Percentiles rank a stretch among this genome's conserved stretches.
Evolutionary conservation across 2,888 invertebrate species (phyloP).

Genomic region (Caradrina clavipalpis): DNA sequence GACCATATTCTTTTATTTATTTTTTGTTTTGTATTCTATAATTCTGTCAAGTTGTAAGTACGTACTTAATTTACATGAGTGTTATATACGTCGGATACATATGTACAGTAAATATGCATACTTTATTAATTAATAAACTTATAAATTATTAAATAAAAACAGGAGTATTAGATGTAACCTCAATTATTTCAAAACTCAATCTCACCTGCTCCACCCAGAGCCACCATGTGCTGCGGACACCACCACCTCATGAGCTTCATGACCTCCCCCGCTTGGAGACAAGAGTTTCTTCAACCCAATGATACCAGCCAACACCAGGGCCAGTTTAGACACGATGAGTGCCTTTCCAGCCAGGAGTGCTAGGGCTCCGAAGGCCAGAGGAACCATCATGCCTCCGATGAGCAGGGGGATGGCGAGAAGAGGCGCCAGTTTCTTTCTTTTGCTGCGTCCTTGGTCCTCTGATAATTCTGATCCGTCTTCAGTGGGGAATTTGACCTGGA

Average conservation of each 20-base stretch:
- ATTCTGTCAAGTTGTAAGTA: too few relatives aligned
- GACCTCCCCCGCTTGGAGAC: constrained; percentile 92
- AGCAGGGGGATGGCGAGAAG: constrained; percentile 95
- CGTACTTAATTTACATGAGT: too few relatives aligned
- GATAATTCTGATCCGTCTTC: constrained; percentile 92
- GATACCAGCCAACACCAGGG: constrained; percentile 95
- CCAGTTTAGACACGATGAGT: constrained; percentile 95
- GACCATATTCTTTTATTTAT: too few relatives aligned
- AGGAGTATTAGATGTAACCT: too few relatives aligned
- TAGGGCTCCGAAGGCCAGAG: constrained; percentile 95
- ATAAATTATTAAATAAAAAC: too few relatives aligned
- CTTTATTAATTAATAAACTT: too few relatives aligned
- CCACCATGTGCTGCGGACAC: constrained; percentile 93
- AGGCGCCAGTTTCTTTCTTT: constrained; percentile 94
- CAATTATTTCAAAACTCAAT: background rate
- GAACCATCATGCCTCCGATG: constrained; percentile 95
- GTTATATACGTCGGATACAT: too few relatives aligned
- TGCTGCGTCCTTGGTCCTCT: constrained; percentile 92
- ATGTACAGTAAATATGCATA: too few relatives aligned
- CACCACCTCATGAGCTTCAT: constrained; percentile 93
- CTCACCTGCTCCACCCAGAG: constrained; percentile 93
- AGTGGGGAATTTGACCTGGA: constrained; percentile 94
- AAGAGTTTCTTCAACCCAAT: constrained; percentile 96
- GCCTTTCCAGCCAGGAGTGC: constrained; percentile 96
- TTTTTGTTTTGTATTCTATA: too few relatives aligned